These are phyloP conservation scores for Catotricha subobsoleta DNA, from an alignment of 2,888 invertebrate species.

Conservation along the genomic window DNA sequence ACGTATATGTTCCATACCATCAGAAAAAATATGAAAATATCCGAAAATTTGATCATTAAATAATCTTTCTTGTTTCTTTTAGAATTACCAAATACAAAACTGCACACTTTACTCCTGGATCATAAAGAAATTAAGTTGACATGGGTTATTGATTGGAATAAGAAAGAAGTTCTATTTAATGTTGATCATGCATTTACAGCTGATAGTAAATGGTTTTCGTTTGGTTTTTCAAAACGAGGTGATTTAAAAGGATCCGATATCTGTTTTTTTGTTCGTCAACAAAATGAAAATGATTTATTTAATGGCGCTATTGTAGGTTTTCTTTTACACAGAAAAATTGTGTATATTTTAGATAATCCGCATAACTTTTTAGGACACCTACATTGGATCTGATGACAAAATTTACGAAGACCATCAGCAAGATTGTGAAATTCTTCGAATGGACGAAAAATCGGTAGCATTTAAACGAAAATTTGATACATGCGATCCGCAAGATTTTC, in stretches of 20 bases:
- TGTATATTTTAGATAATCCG: constrained; percentile 10
- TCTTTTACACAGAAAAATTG: not conserved
- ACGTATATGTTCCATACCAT: too few species aligned
- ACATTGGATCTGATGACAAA: constrained; percentile 46
- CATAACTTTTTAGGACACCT: constrained; percentile 45
- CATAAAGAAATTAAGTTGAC: constrained; percentile 28
- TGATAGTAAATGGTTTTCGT: constrained; percentile 52
- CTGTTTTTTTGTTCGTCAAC: constrained; percentile 59
- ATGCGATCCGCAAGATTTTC: constrained; percentile 49
- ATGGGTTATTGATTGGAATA: constrained; percentile 31
- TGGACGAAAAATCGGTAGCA: constrained; percentile 47
- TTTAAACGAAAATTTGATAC: constrained; percentile 70
- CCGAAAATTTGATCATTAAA: too few species aligned
- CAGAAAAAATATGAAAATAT: too few species aligned
- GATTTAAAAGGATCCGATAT: constrained; percentile 55
- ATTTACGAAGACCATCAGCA: constrained; percentile 51
- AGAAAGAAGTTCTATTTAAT: constrained; percentile 30
- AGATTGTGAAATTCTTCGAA: constrained; percentile 42
- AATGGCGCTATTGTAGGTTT: constrained; percentile 10
- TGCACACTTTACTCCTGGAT: constrained; percentile 26
- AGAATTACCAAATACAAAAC: constrained; percentile 24
- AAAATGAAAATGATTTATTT: constrained; percentile 6
- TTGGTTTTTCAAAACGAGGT: constrained; percentile 76
- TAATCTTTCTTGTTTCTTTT: not conserved
- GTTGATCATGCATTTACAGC: constrained; percentile 28